Evolutionary conservation across 2,113 vertebrate genomes (phyloP).

Genomic region (Xerus inauris): DNA sequence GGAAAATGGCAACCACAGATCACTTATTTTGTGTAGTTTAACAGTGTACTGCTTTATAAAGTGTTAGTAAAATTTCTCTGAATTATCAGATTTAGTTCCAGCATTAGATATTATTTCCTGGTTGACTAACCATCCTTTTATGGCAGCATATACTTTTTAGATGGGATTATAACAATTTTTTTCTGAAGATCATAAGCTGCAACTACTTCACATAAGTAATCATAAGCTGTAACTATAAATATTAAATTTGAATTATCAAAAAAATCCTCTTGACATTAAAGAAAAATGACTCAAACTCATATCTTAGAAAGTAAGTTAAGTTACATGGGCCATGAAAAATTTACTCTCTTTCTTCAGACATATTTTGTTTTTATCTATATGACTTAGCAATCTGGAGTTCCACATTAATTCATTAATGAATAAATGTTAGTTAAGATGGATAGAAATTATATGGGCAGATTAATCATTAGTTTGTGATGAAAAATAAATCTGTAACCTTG

Average conservation of each 20-base stretch:
- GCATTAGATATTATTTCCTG: constrained; percentile 50
- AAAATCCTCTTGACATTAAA: constrained; percentile 15
- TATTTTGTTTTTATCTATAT: constrained; percentile 14
- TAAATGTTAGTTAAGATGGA: not conserved
- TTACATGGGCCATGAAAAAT: constrained; percentile 22
- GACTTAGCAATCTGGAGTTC: not conserved
- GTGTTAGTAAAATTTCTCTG: constrained; percentile 44
- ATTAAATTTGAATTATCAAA: constrained; percentile 58
- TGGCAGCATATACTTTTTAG: constrained; percentile 47
- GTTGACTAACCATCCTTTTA: constrained; percentile 56
- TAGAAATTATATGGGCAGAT: not conserved
- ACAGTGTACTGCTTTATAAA: constrained; percentile 53
- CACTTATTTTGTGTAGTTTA: not conserved
- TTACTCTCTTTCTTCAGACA: not conserved
- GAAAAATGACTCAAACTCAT: not conserved
- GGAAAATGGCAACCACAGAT: not conserved
- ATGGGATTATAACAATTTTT: constrained; percentile 36
- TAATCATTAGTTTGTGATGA: not conserved
- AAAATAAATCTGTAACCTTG: not conserved
- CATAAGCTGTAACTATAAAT: constrained; percentile 43
- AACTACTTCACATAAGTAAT: not conserved
- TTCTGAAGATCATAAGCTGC: constrained; percentile 34
- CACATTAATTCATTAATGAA: not conserved
- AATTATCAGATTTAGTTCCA: constrained; percentile 35
- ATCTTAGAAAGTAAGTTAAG: constrained; percentile 51